Evolutionary conservation across 2,888 invertebrate genomes (phyloP), one percentile per base, ranked within the genome.

Genomic region (Leptinotarsa rubiginosa): DNA sequence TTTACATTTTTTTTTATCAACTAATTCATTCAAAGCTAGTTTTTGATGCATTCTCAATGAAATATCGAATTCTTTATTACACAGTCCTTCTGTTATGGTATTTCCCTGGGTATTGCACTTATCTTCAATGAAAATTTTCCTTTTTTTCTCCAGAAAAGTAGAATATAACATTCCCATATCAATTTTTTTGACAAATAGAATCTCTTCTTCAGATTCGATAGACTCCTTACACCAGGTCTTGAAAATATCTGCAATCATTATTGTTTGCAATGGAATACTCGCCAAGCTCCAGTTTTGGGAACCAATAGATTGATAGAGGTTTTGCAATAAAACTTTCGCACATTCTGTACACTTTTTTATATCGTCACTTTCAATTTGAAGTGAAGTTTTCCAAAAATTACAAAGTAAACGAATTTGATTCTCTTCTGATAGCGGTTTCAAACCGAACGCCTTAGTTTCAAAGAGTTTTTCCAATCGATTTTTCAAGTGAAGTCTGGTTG

Each of bases 161-260:
- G 69, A 62, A 31, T 69, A 73, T 52, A 73, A 69, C 41, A 56
- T 31, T 16, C 20, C 49, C 16, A 67, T 41, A 25, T 65, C 56
- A 2, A 73, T n/a, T 12, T 31, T 59, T 18, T 70, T 25, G 10
- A 47, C 65, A n/a, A 73, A 56, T 65, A 18, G 2, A 15, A 69
- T 47, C 10, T 56, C 52, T 10, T 65, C 41, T 47, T 47, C 18
- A 15, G 65, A 22, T 12, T 54, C 13, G 49, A 75, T 59, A 59
- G 47, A 75, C 2, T 72, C 62, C n/a, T 72, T 69, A 49, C 72
- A 75, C 13, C 65, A 13, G 5, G 18, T 25, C 65, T 59, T 49
- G 41, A 75, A 75, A 13, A 75, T 67, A 20, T 75, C 72, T 4
- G 59, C 75, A n/a, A 75, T 69, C 69, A 75, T 75, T 50, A 59